These are phyloP conservation scores for Metallyticus violacea DNA, from an alignment of 2,888 invertebrate genomes.

Conservation along the genomic window DNA sequence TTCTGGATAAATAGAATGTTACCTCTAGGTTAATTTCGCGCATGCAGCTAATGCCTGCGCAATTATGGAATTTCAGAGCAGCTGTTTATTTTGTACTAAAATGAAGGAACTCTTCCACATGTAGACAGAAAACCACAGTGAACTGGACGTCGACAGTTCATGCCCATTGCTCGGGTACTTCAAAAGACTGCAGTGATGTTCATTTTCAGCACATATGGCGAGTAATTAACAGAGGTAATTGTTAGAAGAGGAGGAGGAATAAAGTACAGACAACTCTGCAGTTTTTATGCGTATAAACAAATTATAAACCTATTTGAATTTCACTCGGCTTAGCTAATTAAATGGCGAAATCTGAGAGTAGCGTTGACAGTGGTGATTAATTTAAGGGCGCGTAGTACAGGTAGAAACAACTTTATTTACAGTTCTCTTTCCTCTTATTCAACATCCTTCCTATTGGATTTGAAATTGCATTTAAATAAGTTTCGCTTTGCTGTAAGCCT, in stretches of 20 bases:
- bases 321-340: neutral
- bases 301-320: conserved; percentile 4
- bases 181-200: neutral
- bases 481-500: too few relatives aligned
- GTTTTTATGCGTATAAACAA: neutral
- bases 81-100: too few relatives aligned
- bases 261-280: neutral
- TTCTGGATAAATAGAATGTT: too few relatives aligned
- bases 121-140: too few relatives aligned
- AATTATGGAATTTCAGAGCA: too few relatives aligned
- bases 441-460: neutral
- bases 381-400: neutral
- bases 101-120: neutral
- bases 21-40: too few relatives aligned
- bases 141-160: too few relatives aligned
- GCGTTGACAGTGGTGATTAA: neutral
- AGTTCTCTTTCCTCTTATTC: neutral
- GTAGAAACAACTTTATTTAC: neutral
- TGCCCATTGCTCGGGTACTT: too few relatives aligned
- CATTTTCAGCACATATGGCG: neutral
- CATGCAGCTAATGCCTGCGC: too few relatives aligned
- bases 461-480: neutral
- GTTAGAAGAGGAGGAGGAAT: neutral
- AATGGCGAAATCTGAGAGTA: neutral
- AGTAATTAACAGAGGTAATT: neutral